These are phyloP conservation scores for Lethocerus indicus DNA, from an alignment of 1,140 invertebrate species.

Conservation along the genomic window DNA sequence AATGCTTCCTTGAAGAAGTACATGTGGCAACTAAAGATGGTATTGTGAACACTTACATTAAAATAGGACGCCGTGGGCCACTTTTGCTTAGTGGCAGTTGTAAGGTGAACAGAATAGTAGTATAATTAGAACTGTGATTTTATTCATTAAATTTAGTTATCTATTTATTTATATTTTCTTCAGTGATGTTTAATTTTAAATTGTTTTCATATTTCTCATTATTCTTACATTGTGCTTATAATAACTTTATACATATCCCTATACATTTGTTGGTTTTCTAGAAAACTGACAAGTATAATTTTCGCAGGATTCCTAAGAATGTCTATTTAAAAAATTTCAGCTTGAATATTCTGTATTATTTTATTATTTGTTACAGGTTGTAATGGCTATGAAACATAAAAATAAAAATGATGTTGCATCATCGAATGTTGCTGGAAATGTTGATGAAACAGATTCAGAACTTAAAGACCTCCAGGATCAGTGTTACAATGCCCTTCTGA, in stretches of 20 bases:
- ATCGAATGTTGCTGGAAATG: constrained; percentile 18
- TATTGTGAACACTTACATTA: constrained; percentile 66
- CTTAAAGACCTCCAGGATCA: constrained; percentile 28
- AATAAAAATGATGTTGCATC: constrained; percentile 20
- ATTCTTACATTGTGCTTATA: no score
- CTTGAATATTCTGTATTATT: not conserved
- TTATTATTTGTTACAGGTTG: constrained; percentile 20
- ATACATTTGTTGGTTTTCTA: no score
- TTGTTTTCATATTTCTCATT: no score
- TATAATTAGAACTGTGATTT: no score
- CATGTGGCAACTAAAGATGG: constrained; percentile 54
- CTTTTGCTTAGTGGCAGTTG: constrained; percentile 21
- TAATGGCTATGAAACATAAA: constrained; percentile 21
- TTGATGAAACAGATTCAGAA: constrained; percentile 18
- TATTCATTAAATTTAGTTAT: no score
- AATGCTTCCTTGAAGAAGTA: constrained; percentile 60
- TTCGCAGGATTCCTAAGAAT: no score
- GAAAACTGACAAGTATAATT: no score
- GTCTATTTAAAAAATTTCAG: no score
- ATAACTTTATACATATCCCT: no score
- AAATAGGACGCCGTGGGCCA: constrained; percentile 33
- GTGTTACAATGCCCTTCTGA: constrained; percentile 34
- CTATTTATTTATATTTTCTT: no score
- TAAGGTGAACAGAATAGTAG: no score
- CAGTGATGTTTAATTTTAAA: no score